Evolutionary conservation across 2,888 invertebrate genomes (phyloP).

Genomic region (Trachelus stipa): DNA sequence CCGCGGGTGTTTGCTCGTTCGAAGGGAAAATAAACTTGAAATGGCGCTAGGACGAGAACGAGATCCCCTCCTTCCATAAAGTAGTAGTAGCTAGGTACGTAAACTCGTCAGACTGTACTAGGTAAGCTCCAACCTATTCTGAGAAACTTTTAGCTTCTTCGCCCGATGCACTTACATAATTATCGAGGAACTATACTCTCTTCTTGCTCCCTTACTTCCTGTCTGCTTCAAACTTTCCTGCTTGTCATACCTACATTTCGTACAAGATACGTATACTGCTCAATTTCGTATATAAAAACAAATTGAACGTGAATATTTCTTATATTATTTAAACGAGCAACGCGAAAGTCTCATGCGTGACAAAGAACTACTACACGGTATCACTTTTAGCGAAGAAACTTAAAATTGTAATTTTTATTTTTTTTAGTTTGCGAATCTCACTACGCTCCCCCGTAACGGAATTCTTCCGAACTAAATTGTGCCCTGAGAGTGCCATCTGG

Average conservation of each 20-base stretch:
- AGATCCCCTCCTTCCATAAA: not conserved
- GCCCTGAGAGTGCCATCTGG: not conserved
- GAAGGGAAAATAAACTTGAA: conserved; percentile 25
- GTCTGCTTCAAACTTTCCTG: not conserved
- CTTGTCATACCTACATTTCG: not conserved
- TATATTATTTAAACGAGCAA: not conserved
- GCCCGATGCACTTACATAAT: not conserved
- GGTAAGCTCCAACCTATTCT: not conserved
- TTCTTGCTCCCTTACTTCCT: not conserved
- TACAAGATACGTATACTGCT: not conserved
- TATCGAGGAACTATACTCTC: not conserved
- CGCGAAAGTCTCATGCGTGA: not conserved
- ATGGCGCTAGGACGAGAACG: not conserved
- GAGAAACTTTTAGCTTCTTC: not conserved
- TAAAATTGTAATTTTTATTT: not conserved
- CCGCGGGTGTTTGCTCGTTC: conserved; percentile 21
- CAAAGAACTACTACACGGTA: not conserved
- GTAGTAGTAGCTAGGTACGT: not conserved
- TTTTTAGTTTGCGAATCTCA: not conserved
- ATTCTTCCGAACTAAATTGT: not conserved
- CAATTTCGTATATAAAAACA: not conserved
- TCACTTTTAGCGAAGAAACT: not conserved
- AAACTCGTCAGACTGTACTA: not conserved
- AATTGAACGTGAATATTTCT: not conserved
- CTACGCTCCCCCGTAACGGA: not conserved